Base-by-base conservation (phyloP, 2,888 invertebrate species). In the Dilophus febrilis region DNA sequence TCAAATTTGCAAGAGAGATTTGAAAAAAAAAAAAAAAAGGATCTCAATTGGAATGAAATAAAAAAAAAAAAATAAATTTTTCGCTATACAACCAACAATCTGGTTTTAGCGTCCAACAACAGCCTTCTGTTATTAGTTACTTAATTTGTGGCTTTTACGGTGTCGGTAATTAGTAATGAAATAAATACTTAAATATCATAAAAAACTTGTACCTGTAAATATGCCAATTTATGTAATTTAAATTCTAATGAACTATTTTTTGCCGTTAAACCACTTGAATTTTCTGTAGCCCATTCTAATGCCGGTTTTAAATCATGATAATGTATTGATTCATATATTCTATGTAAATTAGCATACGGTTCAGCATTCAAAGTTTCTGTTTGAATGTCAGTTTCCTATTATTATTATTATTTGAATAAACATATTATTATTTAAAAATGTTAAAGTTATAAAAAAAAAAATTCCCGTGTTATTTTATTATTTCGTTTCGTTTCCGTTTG, bases 321-420 rank as follows among this genome's bases (percentile, higher is more conserved):
- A 49, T 82, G 80, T 44, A 97, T 67, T 35, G 86, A 79, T 46
- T 83, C 86, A 38, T 92, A 74, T 48, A 95, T 92, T 48, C 81
- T 74, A 64, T 94, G 92, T 43, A 88, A 62, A 61, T 85, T 84
- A 4, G 64, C 59, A 41, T 85, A 88, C 4, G 83, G 83, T 52
- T 83, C 81, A 28, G 56, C 56, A 7, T 14, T 30, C 5, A 41
- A 17, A 12, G 37, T 37, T 33, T 40, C 40, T 13, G 29, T 18
- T 35, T 35, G 29, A 18, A 40, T 22, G n/a, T 35, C 26, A 3
- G 35, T 22, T 35, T 40, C 40, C 34, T 34, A 34, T 33, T 26
- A n/a, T n/a, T n/a, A n/a, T n/a, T n/a, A n/a, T n/a, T n/a, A n/a
- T n/a, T n/a, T n/a, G n/a, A n/a, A n/a, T n/a, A n/a, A n/a, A n/a